Conservation (phyloP, 2,113 vertebrate genomes). For the Sminthopsis crassicaudata region DNA sequence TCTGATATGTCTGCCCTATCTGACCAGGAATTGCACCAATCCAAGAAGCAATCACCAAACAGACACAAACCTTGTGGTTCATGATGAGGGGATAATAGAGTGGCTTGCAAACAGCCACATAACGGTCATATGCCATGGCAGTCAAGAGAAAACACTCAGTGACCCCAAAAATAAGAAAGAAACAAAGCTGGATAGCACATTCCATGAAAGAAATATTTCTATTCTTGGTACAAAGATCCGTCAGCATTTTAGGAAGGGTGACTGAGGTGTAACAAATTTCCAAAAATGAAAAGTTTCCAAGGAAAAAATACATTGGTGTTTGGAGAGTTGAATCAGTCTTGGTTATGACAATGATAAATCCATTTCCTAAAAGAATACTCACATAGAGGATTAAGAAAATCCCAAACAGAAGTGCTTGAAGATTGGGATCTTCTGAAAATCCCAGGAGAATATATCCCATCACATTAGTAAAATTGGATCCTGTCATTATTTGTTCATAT, state of each 20-base stretch:
- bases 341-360: neutral
- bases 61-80: too few relatives aligned
- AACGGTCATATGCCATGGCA: too few relatives aligned
- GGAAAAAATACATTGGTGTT: neutral
- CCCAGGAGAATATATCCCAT: neutral
- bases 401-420: neutral
- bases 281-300: neutral
- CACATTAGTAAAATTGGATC: neutral
- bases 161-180: too few relatives aligned
- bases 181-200: too few relatives aligned
- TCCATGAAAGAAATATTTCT: too few relatives aligned
- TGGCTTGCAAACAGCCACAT: too few relatives aligned
- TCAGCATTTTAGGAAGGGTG: neutral
- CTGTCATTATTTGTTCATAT: neutral
- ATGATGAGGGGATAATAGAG: too few relatives aligned
- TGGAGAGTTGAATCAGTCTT: neutral
- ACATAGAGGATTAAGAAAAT: neutral
- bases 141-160: too few relatives aligned
- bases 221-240: neutral
- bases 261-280: neutral
- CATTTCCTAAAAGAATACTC: neutral
- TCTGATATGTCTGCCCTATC: too few relatives aligned
- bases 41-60: too few relatives aligned
- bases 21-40: too few relatives aligned
- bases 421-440: neutral